Evolutionary conservation across 1,140 invertebrate genomes (phyloP).

Genomic region (Dreissena rostriformis): DNA sequence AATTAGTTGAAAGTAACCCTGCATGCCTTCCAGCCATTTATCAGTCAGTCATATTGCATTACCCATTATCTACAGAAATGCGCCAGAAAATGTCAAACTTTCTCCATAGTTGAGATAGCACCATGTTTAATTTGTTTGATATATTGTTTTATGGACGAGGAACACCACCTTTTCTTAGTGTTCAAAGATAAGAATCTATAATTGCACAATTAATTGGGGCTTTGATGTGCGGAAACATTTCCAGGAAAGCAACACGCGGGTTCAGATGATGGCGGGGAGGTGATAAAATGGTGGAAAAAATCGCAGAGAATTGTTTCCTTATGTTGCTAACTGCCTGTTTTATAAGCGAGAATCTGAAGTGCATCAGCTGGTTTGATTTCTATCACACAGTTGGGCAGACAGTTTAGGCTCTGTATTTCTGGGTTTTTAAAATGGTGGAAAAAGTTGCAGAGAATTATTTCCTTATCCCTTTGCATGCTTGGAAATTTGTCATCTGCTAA

Average conservation of each 20-base stretch:
- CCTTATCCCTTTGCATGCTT: too few relatives aligned
- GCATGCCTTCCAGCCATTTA: constrained; percentile 2
- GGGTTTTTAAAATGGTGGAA: too few relatives aligned
- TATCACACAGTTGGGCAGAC: too few relatives aligned
- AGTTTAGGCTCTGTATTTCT: too few relatives aligned
- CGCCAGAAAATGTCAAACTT: constrained; percentile 48
- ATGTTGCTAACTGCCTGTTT: background rate
- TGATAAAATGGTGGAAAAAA: constrained; percentile 5
- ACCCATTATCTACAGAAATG: constrained; percentile 7
- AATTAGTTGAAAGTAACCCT: too few relatives aligned
- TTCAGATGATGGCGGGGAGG: background rate
- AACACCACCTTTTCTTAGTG: constrained; percentile 11
- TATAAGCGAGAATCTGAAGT: too few relatives aligned
- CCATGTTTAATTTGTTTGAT: constrained; percentile 43
- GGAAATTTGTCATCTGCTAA: too few relatives aligned
- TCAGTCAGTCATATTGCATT: constrained; percentile 33
- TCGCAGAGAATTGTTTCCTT: background rate
- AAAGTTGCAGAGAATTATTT: too few relatives aligned
- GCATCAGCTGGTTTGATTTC: too few relatives aligned
- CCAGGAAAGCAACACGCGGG: background rate
- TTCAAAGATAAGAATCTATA: constrained; percentile 24
- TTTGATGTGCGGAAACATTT: background rate
- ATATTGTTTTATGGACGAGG: constrained; percentile 18
- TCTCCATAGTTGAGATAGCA: constrained; percentile 17
- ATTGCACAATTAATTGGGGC: constrained; percentile 31